These are phyloP conservation scores for Odontothrips loti DNA, from an alignment of 2,888 invertebrate species.

Conservation along the genomic window DNA sequence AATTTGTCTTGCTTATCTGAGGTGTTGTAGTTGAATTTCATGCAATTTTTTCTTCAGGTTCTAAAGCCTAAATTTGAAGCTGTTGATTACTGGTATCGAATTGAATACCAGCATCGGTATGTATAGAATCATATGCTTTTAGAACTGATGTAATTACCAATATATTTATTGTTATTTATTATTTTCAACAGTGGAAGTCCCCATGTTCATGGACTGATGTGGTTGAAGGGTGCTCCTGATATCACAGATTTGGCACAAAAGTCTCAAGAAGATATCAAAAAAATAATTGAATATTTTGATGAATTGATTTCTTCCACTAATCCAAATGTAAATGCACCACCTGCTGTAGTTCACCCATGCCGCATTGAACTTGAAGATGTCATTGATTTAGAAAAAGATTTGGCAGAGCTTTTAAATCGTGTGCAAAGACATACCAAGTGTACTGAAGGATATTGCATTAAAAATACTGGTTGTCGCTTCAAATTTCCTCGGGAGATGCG, in stretches of 20 bases:
- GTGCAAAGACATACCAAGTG: neutral
- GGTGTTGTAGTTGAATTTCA: constrained; percentile 30
- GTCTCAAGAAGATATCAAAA: constrained; percentile 14
- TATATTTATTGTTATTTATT: neutral
- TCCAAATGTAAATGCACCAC: constrained; percentile 29
- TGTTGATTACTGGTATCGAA: constrained; percentile 33
- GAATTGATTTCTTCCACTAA: constrained; percentile 33
- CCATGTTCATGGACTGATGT: constrained; percentile 37
- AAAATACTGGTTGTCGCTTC: neutral
- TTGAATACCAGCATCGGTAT: constrained; percentile 34
- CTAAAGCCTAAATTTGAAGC: constrained; percentile 12
- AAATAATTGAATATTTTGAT: constrained; percentile 31
- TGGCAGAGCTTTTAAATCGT: neutral
- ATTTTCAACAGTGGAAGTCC: constrained; percentile 34
- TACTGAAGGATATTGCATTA: constrained; percentile 30
- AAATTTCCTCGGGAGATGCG: neutral
- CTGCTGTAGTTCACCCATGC: constrained; percentile 33
- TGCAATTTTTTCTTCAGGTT: constrained; percentile 22
- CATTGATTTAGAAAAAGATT: neutral
- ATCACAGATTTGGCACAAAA: constrained; percentile 11
- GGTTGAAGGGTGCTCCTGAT: constrained; percentile 36
- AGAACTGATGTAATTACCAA: neutral
- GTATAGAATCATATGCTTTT: neutral
- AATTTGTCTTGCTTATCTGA: too few species aligned
- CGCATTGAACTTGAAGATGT: constrained; percentile 28